These are phyloP conservation scores for Oostethus manadensis DNA, from an alignment of 2,113 vertebrate species.

Conservation along the genomic window DNA sequence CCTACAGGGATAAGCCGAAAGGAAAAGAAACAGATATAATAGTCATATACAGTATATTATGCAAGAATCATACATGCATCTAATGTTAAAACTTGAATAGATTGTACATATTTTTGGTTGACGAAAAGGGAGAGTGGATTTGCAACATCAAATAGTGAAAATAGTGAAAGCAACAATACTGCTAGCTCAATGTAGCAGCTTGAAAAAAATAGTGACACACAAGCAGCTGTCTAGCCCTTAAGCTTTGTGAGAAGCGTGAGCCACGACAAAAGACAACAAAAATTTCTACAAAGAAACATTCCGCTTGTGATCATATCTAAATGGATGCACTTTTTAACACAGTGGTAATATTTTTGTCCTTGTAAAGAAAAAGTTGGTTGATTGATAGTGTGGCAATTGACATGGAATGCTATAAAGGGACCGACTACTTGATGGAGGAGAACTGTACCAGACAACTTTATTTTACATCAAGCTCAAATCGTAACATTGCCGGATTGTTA, in stretches of 20 bases:
- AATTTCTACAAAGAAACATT: slow-evolving; percentile 1
- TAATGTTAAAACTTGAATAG: background rate
- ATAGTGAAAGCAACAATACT: slow-evolving; percentile 18
- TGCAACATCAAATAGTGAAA: background rate
- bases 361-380: slow-evolving; percentile 21
- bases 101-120: background rate
- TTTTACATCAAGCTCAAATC: no score
- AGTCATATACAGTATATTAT: slow-evolving; percentile 8
- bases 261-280: slow-evolving; percentile 1
- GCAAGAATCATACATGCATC: slow-evolving; percentile 7
- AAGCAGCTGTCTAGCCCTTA: background rate
- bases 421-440: no score
- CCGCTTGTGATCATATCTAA: background rate
- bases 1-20: no score
- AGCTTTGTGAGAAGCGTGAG: slow-evolving; percentile 3
- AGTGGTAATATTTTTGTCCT: background rate
- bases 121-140: background rate
- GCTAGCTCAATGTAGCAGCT: background rate
- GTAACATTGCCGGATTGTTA: no score
- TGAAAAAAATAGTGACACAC: background rate
- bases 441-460: no score
- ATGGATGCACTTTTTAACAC: slow-evolving; percentile 14
- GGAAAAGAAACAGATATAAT: no score
- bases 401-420: no score
- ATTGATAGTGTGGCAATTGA: no score